Evolutionary conservation across 2,797 vertebrate genomes (phyloP).

Genomic region (Sarcophilus harrisii): DNA sequence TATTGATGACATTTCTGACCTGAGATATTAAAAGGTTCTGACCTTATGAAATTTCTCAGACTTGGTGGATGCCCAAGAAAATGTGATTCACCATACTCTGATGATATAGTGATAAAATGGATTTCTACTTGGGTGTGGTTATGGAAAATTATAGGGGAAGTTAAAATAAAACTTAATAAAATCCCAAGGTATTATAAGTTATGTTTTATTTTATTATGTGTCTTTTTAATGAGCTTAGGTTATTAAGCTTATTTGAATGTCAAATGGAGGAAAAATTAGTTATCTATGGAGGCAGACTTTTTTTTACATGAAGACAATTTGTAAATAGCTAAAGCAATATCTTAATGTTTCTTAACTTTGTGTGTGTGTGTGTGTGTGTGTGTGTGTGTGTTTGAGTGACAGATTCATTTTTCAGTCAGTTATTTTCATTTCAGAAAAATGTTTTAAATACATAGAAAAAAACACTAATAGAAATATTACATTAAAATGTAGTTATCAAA

Average conservation of each 20-base stretch:
- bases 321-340: background rate
- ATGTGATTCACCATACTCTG: background rate
- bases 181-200: background rate
- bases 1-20: background rate
- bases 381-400: background rate
- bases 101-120: background rate
- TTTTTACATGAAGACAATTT: background rate
- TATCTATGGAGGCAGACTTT: background rate
- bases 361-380: too few species aligned
- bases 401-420: background rate
- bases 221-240: background rate
- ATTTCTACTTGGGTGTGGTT: background rate
- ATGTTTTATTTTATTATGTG: background rate
- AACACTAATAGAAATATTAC: background rate
- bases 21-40: background rate
- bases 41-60: background rate
- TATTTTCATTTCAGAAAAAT: background rate
- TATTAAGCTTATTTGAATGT: background rate
- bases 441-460: background rate
- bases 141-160: background rate
- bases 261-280: background rate
- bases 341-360: background rate
- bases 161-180: background rate
- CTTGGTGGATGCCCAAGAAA: background rate
- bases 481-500: background rate